Base-by-base conservation (phyloP, 2,113 vertebrate genomes). In the Melanostigma gelatinosum region DNA sequence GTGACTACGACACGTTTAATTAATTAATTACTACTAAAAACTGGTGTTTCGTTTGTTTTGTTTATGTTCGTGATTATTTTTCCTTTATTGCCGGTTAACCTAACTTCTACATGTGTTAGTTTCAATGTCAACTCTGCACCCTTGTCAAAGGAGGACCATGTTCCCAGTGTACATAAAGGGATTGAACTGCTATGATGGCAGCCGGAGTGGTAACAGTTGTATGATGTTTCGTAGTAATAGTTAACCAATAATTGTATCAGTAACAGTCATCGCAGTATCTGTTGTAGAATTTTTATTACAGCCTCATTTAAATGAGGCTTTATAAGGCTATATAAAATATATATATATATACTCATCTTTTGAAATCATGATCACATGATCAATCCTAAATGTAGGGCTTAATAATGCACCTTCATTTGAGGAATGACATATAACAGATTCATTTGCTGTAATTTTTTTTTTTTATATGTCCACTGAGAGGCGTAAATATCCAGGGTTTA, bases 401-500 rank as follows among this genome's bases (percentile, higher is more conserved):
- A 34, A 6, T 34, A 34, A 29, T 22, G 68, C 48, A 69, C 52
- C 77, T 68, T 75, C 46, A 42, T 84, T 70, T 83, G 22, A 75
- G 24, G 40, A 55, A 72, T 72, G 57, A 77, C 40, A 11, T 34
- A 62, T 80, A 27, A n/a, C 72, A 36, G 88, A 90, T 72, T 87
- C 72, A 68, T 71, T 81, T 73, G 72, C 48, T 65, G 24, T 93
- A 93, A 96, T 95, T 93, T 6, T 34, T 34, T 34, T 34, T 34
- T 34, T 34, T 86, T 92, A 69, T 87, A 85, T 91, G 93, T 89
- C 95, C 89, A n/a, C 75, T 62, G 87, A 79, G 70, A 75, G 79
- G 88, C 89, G 78, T 89, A 94, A 93, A 92, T 89, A 92, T 89
- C 60, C 60, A 89, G 90, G 92, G 93, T 93, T 95, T 94, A 94